phyloP scores from a whole-genome alignment of 1,140 invertebrate species.

The Bombus turneri region DNA sequence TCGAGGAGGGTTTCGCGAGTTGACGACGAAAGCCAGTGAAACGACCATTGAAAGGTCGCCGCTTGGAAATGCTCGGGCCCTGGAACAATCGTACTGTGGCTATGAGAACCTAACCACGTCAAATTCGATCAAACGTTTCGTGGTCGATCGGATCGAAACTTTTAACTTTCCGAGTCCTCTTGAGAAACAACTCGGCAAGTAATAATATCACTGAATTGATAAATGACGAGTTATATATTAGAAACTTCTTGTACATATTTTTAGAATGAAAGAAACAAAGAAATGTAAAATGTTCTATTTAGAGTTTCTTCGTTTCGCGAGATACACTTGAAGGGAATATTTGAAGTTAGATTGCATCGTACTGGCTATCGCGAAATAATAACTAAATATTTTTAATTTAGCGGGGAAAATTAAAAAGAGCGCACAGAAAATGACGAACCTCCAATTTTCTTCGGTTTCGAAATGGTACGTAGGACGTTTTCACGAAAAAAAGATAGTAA shows the following conservation, averaged over 20 bases:
- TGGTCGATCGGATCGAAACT: background rate
- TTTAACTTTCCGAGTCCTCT: background rate
- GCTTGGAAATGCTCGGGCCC: background rate
- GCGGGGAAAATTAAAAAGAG: too few species aligned
- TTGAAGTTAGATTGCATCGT: too few species aligned
- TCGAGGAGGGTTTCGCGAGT: slow-evolving; percentile 58
- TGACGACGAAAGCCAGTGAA: slow-evolving; percentile 68
- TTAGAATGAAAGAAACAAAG: too few species aligned
- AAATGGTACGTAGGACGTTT: too few species aligned
- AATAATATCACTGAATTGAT: background rate
- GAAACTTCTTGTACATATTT: background rate
- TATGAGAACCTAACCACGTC: slow-evolving; percentile 40
- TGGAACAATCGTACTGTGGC: background rate
- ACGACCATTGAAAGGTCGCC: slow-evolving; percentile 15
- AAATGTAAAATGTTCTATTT: too few species aligned
- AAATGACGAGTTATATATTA: background rate
- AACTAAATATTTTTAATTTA: too few species aligned
- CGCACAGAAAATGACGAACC: too few species aligned
- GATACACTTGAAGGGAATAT: too few species aligned
- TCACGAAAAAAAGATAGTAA: background rate
- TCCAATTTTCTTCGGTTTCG: too few species aligned
- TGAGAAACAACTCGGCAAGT: too few species aligned
- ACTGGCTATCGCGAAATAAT: too few species aligned
- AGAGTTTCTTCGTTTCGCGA: too few species aligned
- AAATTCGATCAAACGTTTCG: slow-evolving; percentile 27